phyloP scores from a whole-genome alignment of 2,888 invertebrate genomes.

The Caenorhabditis angaria region DNA sequence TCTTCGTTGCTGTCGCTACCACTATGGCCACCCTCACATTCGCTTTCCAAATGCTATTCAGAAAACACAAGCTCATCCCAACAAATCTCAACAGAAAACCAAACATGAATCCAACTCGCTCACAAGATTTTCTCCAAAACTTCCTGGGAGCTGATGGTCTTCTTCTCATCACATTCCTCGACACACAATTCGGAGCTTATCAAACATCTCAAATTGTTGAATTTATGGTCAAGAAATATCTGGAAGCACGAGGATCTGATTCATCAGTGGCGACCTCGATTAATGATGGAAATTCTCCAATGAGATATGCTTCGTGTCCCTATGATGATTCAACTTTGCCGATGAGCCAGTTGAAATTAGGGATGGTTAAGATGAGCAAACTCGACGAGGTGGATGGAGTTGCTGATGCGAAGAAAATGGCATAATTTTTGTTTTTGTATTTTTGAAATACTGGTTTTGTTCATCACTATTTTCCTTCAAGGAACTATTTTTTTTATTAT shows the following conservation, averaged over 20 bases:
- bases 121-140: slow-evolving; percentile 28
- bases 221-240: slow-evolving; percentile 31
- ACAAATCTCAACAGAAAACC: slow-evolving; percentile 40
- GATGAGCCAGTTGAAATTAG: too few relatives aligned
- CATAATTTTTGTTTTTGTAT: too few relatives aligned
- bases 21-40: slow-evolving; percentile 28
- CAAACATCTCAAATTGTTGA: slow-evolving; percentile 28
- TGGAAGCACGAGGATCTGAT: slow-evolving; percentile 27
- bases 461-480: too few relatives aligned
- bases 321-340: too few relatives aligned
- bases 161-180: slow-evolving; percentile 34
- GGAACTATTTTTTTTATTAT: too few relatives aligned
- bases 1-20: slow-evolving; percentile 31
- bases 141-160: slow-evolving; percentile 33
- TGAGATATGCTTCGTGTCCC: slow-evolving; percentile 11
- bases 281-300: slow-evolving; percentile 18
- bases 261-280: slow-evolving; percentile 24
- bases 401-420: too few relatives aligned
- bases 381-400: too few relatives aligned
- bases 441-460: too few relatives aligned
- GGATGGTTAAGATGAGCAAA: too few relatives aligned
- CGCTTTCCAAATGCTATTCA: slow-evolving; percentile 34
- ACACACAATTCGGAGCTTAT: slow-evolving; percentile 37
- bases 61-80: slow-evolving; percentile 36
- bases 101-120: slow-evolving; percentile 33